Evolutionary conservation across 2,797 vertebrate species (phyloP).

Genomic region (Lacerta bilineata): DNA sequence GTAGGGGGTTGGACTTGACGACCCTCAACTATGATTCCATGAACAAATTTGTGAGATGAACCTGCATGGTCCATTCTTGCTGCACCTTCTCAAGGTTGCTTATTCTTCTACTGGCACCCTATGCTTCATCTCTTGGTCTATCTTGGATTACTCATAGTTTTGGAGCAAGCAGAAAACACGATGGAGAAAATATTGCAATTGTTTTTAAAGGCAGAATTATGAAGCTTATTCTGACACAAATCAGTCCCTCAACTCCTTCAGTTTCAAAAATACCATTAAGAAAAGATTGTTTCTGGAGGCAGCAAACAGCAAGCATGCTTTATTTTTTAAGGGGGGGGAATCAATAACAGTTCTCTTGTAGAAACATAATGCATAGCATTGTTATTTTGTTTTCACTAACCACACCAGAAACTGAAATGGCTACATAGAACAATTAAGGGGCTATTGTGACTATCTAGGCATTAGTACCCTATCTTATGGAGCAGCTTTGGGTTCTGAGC

Average conservation of each 20-base stretch:
- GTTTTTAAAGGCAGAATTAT: background rate
- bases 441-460: background rate
- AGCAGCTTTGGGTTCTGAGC: too few relatives aligned
- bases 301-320: background rate
- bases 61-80: background rate
- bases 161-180: background rate
- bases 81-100: background rate
- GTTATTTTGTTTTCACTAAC: background rate
- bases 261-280: slow-evolving; percentile 1
- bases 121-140: background rate
- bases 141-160: background rate
- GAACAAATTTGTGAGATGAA: too few relatives aligned
- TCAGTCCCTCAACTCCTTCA: background rate
- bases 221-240: slow-evolving; percentile 10
- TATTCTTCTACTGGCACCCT: background rate
- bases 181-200: background rate
- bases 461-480: background rate
- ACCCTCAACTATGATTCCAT: too few relatives aligned
- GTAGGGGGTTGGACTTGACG: too few relatives aligned
- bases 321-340: too few relatives aligned
- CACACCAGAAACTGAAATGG: background rate
- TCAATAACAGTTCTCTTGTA: background rate
- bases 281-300: background rate
- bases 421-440: background rate
- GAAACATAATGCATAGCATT: background rate